Conservation (phyloP, 2,888 invertebrate genomes). For the Biston stratarius region DNA sequence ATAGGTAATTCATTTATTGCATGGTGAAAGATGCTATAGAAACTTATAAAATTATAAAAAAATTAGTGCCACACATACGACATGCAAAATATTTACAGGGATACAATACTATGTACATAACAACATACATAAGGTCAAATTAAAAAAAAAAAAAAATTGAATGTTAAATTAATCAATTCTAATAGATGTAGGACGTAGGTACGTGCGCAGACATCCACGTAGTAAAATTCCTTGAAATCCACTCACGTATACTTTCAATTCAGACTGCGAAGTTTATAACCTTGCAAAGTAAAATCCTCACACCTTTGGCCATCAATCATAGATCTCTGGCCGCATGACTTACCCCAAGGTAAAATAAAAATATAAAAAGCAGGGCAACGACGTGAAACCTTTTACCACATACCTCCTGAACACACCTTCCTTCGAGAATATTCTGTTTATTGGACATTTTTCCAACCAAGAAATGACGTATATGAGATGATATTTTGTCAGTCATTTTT, state of each 20-base stretch:
- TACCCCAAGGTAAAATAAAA: slow-evolving; percentile 27
- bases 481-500: not conserved
- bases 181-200: too few species aligned
- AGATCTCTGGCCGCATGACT: slow-evolving; percentile 18
- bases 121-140: too few species aligned
- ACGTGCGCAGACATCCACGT: slow-evolving; percentile 2
- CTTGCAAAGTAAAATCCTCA: slow-evolving; percentile 18
- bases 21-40: too few species aligned
- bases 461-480: not conserved
- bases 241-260: slow-evolving; percentile 12
- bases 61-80: too few species aligned
- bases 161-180: too few species aligned
- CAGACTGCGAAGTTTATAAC: slow-evolving; percentile 3
- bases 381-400: slow-evolving; percentile 27
- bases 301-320: slow-evolving; percentile 21
- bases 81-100: too few species aligned
- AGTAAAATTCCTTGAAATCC: slow-evolving; percentile 4
- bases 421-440: slow-evolving; percentile 24
- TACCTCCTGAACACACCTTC: slow-evolving; percentile 7
- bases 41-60: too few species aligned
- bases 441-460: slow-evolving; percentile 12
- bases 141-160: too few species aligned
- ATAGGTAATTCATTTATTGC: too few species aligned
- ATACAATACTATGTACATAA: too few species aligned
- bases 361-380: slow-evolving; percentile 25